Evolutionary conservation across 2,888 invertebrate genomes (phyloP), one percentile per base, ranked within the genome.

Genomic region (Athripsodes cinereus): DNA sequence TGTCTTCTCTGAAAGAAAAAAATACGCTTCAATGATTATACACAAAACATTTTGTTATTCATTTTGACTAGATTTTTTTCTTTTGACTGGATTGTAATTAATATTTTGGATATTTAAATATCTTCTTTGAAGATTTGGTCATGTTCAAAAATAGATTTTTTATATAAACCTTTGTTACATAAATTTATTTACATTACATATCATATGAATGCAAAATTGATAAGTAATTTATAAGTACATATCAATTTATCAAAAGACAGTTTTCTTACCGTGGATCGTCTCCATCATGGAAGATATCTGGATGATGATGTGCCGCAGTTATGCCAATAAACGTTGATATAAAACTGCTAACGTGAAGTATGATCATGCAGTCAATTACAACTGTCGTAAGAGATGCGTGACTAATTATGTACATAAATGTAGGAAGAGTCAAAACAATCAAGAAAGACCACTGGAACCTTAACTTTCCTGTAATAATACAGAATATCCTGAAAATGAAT

Each of bases 261-360:
- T 26, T n/a, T 31, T 8, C 62, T 62, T 72, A 86, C 86, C 81
- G 79, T 40, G 81, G 76, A 53, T 81, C 72, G 70, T 92, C 91
- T 1, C 90, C 90, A 66, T 90, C 90, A 68, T 90, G 90, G 66
- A 86, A 86, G 59, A 90, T 85, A 34, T 82, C 82, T 1, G 90
- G 89, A 69, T 90, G 88, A 68, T 90, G 90, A 73, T 91, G 91
- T 1, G 85, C 88, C 1, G 88, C 89, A 68, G 84, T 88, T 1
- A 87, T 67, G 1, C 85, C 89, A 58, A 88, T 82, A 1, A 81
- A 65, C 11, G 72, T 76, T 67, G 90, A 88, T 1, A 80, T 65
- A 47, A 85, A 78, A 64, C 88, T 87, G 1, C 76, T 76, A 0
- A 79, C 68, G 20, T 79, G 66, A 21, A 80, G 69, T 16, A 85